Base-by-base conservation (phyloP, 2,888 invertebrate species). In the Nephrotoma appendiculata region DNA sequence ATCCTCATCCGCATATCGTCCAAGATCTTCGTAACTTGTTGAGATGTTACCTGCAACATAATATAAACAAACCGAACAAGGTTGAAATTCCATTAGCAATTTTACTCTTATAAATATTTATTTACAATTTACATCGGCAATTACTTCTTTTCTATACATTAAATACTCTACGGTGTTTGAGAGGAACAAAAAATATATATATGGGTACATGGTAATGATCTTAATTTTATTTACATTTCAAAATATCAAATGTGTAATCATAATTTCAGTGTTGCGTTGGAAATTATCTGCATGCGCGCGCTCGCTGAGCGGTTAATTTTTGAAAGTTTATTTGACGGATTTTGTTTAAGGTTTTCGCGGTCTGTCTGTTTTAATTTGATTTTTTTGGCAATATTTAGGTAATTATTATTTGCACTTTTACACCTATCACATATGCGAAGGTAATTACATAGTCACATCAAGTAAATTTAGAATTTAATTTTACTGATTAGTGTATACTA, bases 1-100 rank as follows among this genome's bases (percentile, higher is more conserved):
- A 90, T 96, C 96, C 89, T 95, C 95, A 86, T 93, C 93, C 0
- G 90, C 89, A 89, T 95, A 94, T 0, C 91, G 90, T 0, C 96
- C 96, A 87, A 96, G 90, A 88, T 96, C 95, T 44, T 94, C 92
- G 89, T 93, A 94, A 88, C 93, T 93, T 2, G 89, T 89, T 0
- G 96, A 95, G 12, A 93, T 91, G 87, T 93, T 94, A 41, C 96
- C 92, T 92, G 87, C 31, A 71, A 71, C 19, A 71, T 9, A 31
- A 31, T 31, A 15, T 52, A 52, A 3, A 52, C 52, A 52, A 52
- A 71, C 44, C 9, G 71, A 71, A 31, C 31, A 31, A 71, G 71
- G 71, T 31, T 71, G 71, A 31, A 19, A 71, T 71, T 71, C 31
- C 71, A 71, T 31, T 31, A 6, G 9, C 7, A 15, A 15, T 52